Evolutionary conservation across 2,113 vertebrate species (phyloP), one percentile per base, ranked within the genome.

Genomic region (Onychostruthus taczanowskii): DNA sequence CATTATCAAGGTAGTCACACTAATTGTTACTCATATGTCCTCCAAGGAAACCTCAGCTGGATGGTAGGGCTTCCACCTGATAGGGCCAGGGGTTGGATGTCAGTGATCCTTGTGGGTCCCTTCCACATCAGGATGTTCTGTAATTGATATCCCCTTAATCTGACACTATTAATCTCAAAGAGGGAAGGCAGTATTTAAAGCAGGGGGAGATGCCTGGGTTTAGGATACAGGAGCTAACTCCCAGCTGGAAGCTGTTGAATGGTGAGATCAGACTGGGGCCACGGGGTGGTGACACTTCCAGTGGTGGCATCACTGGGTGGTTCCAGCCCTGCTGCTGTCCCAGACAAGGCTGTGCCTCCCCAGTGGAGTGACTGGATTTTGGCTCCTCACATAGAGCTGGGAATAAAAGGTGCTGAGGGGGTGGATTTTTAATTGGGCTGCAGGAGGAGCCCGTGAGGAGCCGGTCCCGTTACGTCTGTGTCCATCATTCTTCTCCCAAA

Each of bases 351-450:
- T 53, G 22, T 70, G 23, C 62, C 16, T 13, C 35, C 19, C 13
- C 16, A 3, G 28, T 1, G 1, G 46, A 39, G 19, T 0, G 0
- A 9, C 28, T 21, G n/a, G 56, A 23, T 70, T 41, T 46, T 8
- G 5, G 24, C 59, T 93, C 2, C 0, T 44, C 27, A 31, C 13
- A 2, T 1, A 27, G 44, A 91, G 28, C 56, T 87, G 69, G 59
- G 50, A 74, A 28, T 17, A 28, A 30, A 52, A 78, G 52, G 47
- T 0, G 0, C 35, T 3, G 10, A 22, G 28, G 33, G 14, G 24
- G 35, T 13, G 16, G 28, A 30, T 56, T 80, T 68, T n/a, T 7
- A 19, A 16, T 64, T 28, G 52, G 82, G 27, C 70, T 52, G 75
- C 2, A 14, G 31, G 53, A 83, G 79, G 58, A 64, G 26, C 70